A percentile compares a stretch with the other conserved stretches of the same genome.
phyloP scores from a whole-genome alignment of 2,888 invertebrate genomes.

The Timema podura region DNA sequence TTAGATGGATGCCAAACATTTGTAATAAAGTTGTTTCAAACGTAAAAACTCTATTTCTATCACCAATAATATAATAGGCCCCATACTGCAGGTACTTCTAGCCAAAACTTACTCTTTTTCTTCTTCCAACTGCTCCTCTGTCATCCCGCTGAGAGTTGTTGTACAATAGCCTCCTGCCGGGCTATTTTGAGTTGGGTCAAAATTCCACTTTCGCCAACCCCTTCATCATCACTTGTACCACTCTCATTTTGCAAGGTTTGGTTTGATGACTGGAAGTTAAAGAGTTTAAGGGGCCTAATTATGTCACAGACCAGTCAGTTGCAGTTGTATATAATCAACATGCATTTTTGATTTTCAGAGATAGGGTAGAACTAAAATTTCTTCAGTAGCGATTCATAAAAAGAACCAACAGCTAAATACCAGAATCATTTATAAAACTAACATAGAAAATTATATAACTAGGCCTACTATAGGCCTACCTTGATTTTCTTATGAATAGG shows the following conservation, averaged over 20 bases:
- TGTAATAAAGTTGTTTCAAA: too few relatives aligned
- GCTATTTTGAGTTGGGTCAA: conserved; percentile 21
- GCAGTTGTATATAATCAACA: neutral
- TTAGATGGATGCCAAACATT: too few relatives aligned
- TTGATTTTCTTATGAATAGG: too few relatives aligned
- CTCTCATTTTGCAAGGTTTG: neutral
- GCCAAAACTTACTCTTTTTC: conserved; percentile 37
- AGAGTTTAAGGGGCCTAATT: neutral
- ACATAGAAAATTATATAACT: too few relatives aligned
- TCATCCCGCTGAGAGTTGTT: conserved; percentile 36
- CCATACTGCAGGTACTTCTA: too few relatives aligned
- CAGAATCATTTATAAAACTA: too few relatives aligned
- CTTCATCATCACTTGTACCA: neutral
- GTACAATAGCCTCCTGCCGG: conserved; percentile 28
- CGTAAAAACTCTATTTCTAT: too few relatives aligned
- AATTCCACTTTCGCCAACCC: conserved; percentile 2
- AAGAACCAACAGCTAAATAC: too few relatives aligned
- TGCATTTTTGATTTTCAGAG: neutral
- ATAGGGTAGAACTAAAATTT: neutral
- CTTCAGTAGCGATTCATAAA: neutral
- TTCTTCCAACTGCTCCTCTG: conserved; percentile 37
- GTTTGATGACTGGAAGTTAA: neutral
- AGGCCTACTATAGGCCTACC: too few relatives aligned
- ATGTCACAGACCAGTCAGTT: neutral
- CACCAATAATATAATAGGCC: too few relatives aligned